These are phyloP conservation scores for Mylabris sibirica DNA, from an alignment of 2,888 invertebrate genomes.

Conservation along the genomic window DNA sequence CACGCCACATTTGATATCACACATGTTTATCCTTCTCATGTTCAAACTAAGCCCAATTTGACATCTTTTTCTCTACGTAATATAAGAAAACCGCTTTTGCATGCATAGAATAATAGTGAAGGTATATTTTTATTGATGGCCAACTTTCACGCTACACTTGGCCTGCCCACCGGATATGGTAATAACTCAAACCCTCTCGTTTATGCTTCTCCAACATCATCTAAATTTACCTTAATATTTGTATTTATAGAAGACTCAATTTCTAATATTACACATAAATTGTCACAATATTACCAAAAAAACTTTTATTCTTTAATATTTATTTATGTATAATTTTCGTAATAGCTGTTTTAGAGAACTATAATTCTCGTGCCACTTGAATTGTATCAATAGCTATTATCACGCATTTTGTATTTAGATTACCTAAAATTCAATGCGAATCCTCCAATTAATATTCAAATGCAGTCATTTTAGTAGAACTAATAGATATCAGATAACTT, in stretches of 20 bases:
- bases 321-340: slow-evolving; percentile 29
- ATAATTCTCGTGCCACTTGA: slow-evolving; percentile 17
- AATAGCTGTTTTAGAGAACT: slow-evolving; percentile 17
- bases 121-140: slow-evolving; percentile 42
- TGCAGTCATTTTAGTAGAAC: slow-evolving; percentile 29
- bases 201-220: slow-evolving; percentile 36
- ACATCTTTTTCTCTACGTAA: slow-evolving; percentile 30
- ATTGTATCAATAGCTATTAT: slow-evolving; percentile 19
- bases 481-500: slow-evolving; percentile 31
- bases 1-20: slow-evolving; percentile 39
- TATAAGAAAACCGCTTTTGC: slow-evolving; percentile 37
- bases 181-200: slow-evolving; percentile 37
- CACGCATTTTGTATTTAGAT: slow-evolving; percentile 29
- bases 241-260: slow-evolving; percentile 21
- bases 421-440: slow-evolving; percentile 20
- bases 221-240: slow-evolving; percentile 29
- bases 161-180: slow-evolving; percentile 36
- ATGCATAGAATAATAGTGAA: slow-evolving; percentile 36
- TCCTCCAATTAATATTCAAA: slow-evolving; percentile 32
- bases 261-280: slow-evolving; percentile 15
- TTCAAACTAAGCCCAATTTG: slow-evolving; percentile 19
- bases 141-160: slow-evolving; percentile 39
- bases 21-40: slow-evolving; percentile 30
- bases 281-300: not conserved
- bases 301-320: slow-evolving; percentile 15